Evolutionary conservation across 2,888 invertebrate species (phyloP).

Genomic region (Archaeoteleia sp.): DNA sequence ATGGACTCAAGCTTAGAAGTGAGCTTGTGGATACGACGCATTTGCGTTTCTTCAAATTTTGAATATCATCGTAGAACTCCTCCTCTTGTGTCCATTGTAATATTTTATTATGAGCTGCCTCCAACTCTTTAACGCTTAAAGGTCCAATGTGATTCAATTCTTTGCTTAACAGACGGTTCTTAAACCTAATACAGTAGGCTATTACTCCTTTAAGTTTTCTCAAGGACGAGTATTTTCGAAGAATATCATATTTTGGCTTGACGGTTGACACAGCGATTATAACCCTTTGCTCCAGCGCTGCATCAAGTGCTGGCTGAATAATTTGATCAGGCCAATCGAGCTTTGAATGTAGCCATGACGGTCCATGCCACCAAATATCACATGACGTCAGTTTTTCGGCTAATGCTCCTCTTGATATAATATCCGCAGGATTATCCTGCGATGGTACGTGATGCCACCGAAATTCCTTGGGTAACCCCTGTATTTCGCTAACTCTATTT

Average conservation of each 20-base stretch:
- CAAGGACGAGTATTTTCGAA: constrained; percentile 5
- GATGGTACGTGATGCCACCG: constrained; percentile 1
- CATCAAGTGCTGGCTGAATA: not conserved
- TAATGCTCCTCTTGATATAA: not conserved
- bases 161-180: not conserved
- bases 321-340: not conserved
- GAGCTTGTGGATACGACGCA: too few species aligned
- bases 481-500: constrained; percentile 9
- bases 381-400: not conserved
- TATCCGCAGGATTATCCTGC: too few species aligned
- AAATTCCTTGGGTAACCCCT: not conserved
- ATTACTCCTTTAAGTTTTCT: constrained; percentile 1
- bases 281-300: not conserved
- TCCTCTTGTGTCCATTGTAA: constrained; percentile 7
- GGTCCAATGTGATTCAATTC: not conserved
- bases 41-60: too few species aligned
- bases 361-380: constrained; percentile 7
- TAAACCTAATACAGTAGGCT: not conserved
- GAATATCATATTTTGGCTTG: not conserved
- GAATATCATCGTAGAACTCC: too few species aligned
- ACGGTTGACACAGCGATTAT: not conserved
- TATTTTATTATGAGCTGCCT: not conserved
- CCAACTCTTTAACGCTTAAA: not conserved
- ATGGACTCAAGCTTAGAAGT: too few species aligned
- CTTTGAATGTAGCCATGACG: not conserved